Percentiles rank a stretch among this genome's conserved stretches.
phyloP scores from a whole-genome alignment of 2,113 vertebrate genomes.

The Protomyctophum bolini region DNA sequence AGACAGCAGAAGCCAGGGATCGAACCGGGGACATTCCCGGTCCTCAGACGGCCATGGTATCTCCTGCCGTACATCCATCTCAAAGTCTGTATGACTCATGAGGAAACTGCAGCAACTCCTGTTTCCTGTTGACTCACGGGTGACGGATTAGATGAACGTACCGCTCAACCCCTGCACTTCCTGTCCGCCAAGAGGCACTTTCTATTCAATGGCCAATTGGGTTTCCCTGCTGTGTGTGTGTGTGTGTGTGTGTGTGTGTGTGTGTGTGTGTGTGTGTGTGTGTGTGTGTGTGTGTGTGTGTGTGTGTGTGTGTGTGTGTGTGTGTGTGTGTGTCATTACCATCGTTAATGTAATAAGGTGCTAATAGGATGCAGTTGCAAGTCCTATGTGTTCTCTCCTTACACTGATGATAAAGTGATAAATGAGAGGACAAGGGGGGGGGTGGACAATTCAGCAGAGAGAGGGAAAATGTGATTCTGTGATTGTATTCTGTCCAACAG shows the following conservation, averaged over 20 bases:
- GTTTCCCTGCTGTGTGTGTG: constrained; percentile 11
- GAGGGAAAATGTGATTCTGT: constrained; percentile 61
- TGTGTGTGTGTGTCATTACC: constrained; percentile 14
- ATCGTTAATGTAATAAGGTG: too few species aligned
- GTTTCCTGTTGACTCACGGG: constrained; percentile 38
- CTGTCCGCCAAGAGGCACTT: constrained; percentile 14
- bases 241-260: constrained; percentile 23
- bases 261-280: constrained; percentile 14
- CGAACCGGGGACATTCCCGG: too few species aligned
- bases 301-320: constrained; percentile 16
- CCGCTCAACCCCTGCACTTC: constrained; percentile 28
- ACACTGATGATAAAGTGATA: constrained; percentile 5
- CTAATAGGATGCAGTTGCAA: too few species aligned
- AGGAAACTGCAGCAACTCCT: background rate
- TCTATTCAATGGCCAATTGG: constrained; percentile 4
- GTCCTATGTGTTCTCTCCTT: background rate
- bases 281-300: constrained; percentile 20
- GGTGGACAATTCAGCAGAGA: background rate
- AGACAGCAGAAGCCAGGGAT: too few species aligned
- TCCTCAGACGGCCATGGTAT: too few species aligned
- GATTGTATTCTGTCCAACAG: constrained; percentile 38
- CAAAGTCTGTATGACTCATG: background rate
- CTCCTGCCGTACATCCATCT: too few species aligned
- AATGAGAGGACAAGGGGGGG: constrained; percentile 14
- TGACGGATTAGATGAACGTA: constrained; percentile 18